These are phyloP conservation scores for Tenodera sinensis DNA, from an alignment of 2,888 invertebrate genomes.

Conservation along the genomic window DNA sequence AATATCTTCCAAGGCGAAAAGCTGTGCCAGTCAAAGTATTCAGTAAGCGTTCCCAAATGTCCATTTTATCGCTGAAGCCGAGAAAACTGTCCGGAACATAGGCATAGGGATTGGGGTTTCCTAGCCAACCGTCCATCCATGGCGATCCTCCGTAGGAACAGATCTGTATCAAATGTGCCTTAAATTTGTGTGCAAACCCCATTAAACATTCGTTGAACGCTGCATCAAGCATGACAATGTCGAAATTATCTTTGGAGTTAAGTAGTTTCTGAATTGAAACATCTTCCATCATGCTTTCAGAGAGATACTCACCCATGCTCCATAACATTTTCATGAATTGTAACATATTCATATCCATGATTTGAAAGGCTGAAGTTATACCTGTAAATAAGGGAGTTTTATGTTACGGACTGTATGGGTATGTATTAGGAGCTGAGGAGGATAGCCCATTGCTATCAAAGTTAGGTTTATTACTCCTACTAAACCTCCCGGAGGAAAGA, in stretches of 20 bases:
- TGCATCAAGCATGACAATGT: constrained; percentile 23
- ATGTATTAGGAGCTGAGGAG: no score
- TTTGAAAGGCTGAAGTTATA: not conserved
- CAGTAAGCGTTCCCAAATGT: constrained; percentile 44
- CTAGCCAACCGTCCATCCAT: constrained; percentile 49
- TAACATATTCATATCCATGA: not conserved
- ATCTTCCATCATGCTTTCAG: not conserved
- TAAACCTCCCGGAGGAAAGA: no score
- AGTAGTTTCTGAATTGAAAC: constrained; percentile 17
- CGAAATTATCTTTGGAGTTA: constrained; percentile 22
- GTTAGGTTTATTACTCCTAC: no score
- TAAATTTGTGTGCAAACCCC: constrained; percentile 26
- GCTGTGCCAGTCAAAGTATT: constrained; percentile 44
- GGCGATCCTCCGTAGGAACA: constrained; percentile 48
- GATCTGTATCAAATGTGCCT: constrained; percentile 39
- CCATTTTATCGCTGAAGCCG: constrained; percentile 48
- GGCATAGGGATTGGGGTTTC: constrained; percentile 48
- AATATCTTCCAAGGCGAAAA: not conserved
- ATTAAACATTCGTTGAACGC: constrained; percentile 27
- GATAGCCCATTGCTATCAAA: no score
- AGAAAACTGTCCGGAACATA: constrained; percentile 51
- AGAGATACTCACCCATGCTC: not conserved
- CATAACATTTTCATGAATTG: not conserved
- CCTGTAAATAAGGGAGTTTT: no score
- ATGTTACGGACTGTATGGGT: no score